phyloP scores from a whole-genome alignment of 2,113 vertebrate species.

The Dolichotis patagonum region DNA sequence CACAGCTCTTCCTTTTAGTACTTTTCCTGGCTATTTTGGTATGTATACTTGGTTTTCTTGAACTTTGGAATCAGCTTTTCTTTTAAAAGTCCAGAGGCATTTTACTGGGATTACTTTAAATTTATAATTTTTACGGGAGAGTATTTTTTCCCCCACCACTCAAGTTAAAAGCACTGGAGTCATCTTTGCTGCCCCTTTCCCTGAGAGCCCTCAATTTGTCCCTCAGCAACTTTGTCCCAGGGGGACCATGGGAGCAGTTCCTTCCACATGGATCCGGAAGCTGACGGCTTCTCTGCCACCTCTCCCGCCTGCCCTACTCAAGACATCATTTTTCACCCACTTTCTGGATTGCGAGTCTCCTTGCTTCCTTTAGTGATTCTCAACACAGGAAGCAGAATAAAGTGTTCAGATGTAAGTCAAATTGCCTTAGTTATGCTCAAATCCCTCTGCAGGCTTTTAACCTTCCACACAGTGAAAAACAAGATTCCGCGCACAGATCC shows the following conservation, averaged over 20 bases:
- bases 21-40: background rate
- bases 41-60: background rate
- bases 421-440: background rate
- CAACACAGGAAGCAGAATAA: background rate
- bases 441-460: background rate
- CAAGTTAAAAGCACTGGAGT: background rate
- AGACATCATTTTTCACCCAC: background rate
- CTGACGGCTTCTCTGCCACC: background rate
- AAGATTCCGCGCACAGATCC: background rate
- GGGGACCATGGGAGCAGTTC: background rate
- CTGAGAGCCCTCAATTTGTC: background rate
- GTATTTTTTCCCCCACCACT: background rate
- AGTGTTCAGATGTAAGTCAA: background rate
- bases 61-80: background rate
- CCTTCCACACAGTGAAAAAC: background rate
- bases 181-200: background rate
- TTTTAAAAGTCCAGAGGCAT: background rate
- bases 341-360: background rate
- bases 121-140: background rate
- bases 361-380: background rate
- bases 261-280: background rate
- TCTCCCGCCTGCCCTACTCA: no score
- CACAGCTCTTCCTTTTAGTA: background rate
- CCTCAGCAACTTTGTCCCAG: no score
- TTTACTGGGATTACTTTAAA: background rate